Percentiles rank a stretch among this genome's conserved stretches.
Evolutionary conservation across 2,113 vertebrate species (phyloP).

Genomic region (Microcebus jonahi): DNA sequence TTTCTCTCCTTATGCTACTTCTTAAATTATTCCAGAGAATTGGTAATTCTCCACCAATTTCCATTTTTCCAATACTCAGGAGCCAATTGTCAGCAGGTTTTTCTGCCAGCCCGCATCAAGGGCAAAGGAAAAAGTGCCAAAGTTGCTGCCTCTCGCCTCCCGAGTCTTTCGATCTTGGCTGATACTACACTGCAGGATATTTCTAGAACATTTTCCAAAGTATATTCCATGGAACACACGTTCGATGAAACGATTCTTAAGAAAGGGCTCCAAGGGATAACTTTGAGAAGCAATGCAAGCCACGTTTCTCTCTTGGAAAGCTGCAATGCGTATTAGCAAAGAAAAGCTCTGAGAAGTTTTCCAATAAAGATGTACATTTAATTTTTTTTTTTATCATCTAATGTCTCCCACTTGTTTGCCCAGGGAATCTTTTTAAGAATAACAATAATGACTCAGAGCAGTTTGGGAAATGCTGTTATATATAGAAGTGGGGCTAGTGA

Average conservation of each 20-base stretch:
- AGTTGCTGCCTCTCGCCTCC: not conserved
- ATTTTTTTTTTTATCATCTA: not conserved
- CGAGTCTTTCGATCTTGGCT: not conserved
- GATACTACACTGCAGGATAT: not conserved
- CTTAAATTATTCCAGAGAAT: not conserved
- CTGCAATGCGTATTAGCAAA: not conserved
- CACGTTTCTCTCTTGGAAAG: not conserved
- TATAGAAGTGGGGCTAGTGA: too few relatives aligned
- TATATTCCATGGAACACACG: not conserved
- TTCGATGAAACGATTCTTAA: not conserved
- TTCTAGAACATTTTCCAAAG: constrained; percentile 12
- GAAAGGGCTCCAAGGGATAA: not conserved
- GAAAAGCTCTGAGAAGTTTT: not conserved
- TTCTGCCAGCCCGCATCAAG: not conserved
- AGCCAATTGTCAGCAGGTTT: not conserved
- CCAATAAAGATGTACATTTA: not conserved
- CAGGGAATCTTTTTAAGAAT: not conserved
- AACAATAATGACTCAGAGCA: not conserved
- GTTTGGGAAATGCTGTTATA: not conserved
- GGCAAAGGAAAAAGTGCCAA: not conserved
- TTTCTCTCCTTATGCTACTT: not conserved
- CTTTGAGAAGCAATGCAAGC: not conserved
- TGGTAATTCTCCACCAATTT: not conserved
- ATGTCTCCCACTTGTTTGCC: not conserved
- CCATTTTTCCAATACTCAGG: not conserved